A percentile compares a stretch with the other conserved stretches of the same genome.
These are phyloP conservation scores for Conops quadrifasciatus DNA, from an alignment of 2,888 invertebrate species.

Conservation along the genomic window DNA sequence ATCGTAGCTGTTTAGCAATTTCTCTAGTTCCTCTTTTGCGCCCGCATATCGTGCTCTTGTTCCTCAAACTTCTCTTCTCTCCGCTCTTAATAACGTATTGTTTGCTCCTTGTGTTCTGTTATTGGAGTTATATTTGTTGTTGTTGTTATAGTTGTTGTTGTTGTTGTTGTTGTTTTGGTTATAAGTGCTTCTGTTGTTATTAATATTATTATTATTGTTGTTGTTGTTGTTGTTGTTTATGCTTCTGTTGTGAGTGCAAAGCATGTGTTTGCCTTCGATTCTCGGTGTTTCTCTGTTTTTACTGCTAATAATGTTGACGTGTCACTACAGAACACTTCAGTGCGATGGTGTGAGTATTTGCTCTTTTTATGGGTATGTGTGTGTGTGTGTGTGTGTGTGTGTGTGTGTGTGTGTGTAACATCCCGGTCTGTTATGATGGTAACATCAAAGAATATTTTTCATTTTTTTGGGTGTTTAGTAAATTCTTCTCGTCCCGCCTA, in stretches of 20 bases:
- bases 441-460: background rate
- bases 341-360: background rate
- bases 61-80: too few relatives aligned
- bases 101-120: too few relatives aligned
- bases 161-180: background rate
- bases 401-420: too few relatives aligned
- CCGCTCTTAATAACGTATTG: too few relatives aligned
- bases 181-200: background rate
- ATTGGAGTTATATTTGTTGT: too few relatives aligned
- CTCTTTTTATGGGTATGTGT: background rate
- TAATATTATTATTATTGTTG: background rate
- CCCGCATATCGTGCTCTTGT: too few relatives aligned
- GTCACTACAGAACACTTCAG: background rate
- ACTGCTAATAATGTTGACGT: slow-evolving; percentile 20
- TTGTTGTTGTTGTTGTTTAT: background rate
- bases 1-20: background rate
- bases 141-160: background rate
- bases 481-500: background rate
- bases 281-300: background rate
- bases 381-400: background rate
- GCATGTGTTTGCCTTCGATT: background rate
- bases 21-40: too few relatives aligned
- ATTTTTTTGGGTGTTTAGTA: background rate
- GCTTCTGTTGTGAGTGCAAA: background rate
- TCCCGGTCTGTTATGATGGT: background rate